Evolutionary conservation across 2,888 invertebrate species (phyloP), one percentile per base, ranked within the genome.

Genomic region (Drosophila pseudotakahashii): DNA sequence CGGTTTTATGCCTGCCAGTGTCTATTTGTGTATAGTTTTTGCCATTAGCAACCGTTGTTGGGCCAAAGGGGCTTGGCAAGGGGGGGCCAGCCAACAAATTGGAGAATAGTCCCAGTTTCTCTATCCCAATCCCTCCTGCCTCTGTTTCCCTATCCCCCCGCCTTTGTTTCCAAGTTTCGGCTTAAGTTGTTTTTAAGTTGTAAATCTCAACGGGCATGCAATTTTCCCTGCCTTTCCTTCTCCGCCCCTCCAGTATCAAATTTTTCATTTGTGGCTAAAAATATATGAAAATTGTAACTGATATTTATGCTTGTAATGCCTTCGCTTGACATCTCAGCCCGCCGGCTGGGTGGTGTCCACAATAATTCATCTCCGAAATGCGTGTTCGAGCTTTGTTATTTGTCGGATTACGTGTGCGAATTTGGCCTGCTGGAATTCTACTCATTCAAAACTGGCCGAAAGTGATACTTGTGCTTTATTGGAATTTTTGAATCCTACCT

Each of bases 151-250:
- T 41, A 30, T 23, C 48, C 61, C 48, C 61, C 58, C 34, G 50
- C 45, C 50, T 75, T 84, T 88, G 88, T 83, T 86, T 75, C 58
- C 75, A 86, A 81, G 75, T 80, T 86, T 79, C 77, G 75, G 84
- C 81, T 88, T 83, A 85, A 85, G 89, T 85, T 85, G 89, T 85
- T 85, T 86, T 86, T 87, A 86, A 85, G 87, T 84, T 85, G 81
- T 85, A 85, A 85, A 84, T 88, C 89, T 86, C 78, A 75, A 73
- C 72, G 80, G 76, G 77, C 87, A 67, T 81, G 81, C 84, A 86
- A 77, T 77, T 82, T 80, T 60, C 51, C 48, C 37, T 30, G 9
- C 44, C 63, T 48, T 53, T 36, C 30, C 48, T 44, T 19, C 10
- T 5, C 26, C 26, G n/a, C 26, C 26, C 34, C 34, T 11, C 11